These are phyloP conservation scores for Zeus faber DNA, from an alignment of 2,113 vertebrate genomes.

Conservation along the genomic window DNA sequence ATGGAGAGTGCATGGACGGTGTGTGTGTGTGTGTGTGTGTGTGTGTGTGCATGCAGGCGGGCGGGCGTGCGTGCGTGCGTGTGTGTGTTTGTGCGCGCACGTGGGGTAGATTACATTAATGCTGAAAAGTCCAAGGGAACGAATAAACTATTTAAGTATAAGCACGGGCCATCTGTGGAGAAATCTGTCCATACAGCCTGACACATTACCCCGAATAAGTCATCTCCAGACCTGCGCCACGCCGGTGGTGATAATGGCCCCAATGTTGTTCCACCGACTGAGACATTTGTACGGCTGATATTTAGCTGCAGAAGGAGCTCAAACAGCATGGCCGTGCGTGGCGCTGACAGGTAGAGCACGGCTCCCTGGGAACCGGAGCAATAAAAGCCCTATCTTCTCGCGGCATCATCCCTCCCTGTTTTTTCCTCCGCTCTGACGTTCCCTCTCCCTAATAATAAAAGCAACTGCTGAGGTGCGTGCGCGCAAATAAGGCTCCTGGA, in stretches of 20 bases:
- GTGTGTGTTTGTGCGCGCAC: too few relatives aligned
- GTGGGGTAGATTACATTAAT: constrained; percentile 61
- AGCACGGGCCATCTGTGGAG: constrained; percentile 47
- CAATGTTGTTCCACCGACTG: constrained; percentile 61
- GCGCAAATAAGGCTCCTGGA: constrained; percentile 91
- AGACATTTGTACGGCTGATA: constrained; percentile 70
- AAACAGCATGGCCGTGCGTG: constrained; percentile 82
- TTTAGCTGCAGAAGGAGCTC: constrained; percentile 70
- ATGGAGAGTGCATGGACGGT: too few relatives aligned
- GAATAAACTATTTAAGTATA: too few relatives aligned
- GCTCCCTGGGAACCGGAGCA: constrained; percentile 93
- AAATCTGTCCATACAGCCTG: constrained; percentile 51
- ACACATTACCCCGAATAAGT: constrained; percentile 52
- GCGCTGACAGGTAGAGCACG: constrained; percentile 86
- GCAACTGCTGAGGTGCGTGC: constrained; percentile 91
- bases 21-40: too few relatives aligned
- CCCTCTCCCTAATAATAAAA: constrained; percentile 85
- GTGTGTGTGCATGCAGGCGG: too few relatives aligned
- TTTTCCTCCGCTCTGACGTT: constrained; percentile 88
- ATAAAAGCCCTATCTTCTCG: constrained; percentile 88
- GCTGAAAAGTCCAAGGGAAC: constrained; percentile 69
- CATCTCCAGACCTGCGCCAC: constrained; percentile 44
- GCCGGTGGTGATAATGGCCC: constrained; percentile 65
- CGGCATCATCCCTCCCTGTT: constrained; percentile 83
- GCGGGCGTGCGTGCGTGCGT: too few relatives aligned